Evolutionary conservation across 2,113 vertebrate genomes (phyloP).

Genomic region (human): DNA sequence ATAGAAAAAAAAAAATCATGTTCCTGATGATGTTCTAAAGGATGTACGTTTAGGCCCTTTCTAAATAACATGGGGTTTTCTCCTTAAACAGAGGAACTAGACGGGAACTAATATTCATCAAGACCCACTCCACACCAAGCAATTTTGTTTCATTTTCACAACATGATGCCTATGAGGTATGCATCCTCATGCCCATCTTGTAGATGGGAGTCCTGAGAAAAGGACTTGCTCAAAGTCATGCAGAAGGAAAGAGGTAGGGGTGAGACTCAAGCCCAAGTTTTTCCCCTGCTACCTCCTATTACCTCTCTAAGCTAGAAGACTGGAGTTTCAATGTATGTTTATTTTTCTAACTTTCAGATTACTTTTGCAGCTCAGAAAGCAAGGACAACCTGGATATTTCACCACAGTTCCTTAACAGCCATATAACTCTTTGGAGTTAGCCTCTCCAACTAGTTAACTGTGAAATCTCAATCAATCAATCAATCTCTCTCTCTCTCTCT

Average conservation of each 20-base stretch:
- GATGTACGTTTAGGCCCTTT: neutral
- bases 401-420: neutral
- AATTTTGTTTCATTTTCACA: neutral
- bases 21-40: neutral
- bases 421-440: neutral
- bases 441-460: neutral
- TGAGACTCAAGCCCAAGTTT: neutral
- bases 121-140: neutral
- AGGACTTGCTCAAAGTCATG: neutral
- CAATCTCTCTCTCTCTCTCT: neutral
- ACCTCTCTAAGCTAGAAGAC: neutral
- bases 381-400: slow-evolving; percentile 6
- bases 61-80: neutral
- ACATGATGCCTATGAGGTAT: neutral
- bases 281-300: neutral
- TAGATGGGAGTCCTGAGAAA: neutral
- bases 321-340: neutral
- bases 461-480: neutral
- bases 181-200: neutral
- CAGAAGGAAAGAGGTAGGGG: neutral
- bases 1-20: neutral
- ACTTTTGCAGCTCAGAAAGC: neutral
- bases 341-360: slow-evolving; percentile 33
- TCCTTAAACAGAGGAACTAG: neutral
- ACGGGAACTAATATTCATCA: neutral